Base-by-base conservation (phyloP, 2,797 vertebrate genomes). In the Mus caroli region DNA sequence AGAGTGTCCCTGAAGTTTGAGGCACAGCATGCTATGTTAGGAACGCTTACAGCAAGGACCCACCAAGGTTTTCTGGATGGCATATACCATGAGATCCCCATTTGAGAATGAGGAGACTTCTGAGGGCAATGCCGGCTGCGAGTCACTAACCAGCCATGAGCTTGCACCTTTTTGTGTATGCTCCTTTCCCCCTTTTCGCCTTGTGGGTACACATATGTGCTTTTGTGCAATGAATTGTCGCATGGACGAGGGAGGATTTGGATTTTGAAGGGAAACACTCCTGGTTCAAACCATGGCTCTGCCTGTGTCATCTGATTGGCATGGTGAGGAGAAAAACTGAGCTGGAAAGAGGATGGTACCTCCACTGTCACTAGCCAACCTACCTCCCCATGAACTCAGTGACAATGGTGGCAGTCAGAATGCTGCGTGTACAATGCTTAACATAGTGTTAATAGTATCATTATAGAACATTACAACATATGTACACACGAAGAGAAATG, bases 201-300 rank as follows among this genome's bases (percentile, higher is more conserved):
- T 43, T 80, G 79, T 28, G 54, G 73, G 9, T 26, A 78, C 22
- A 46, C 1, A 20, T 26, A n/a, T 43, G 24, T 82, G 56, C 26
- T 58, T 95, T 84, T 28, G 67, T 86, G 90, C 12, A 79, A 80
- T 17, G 87, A 78, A 73, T 40, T 20, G 7, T 86, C 26, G 20
- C 11, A 6, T n/a, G n/a, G 83, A 37, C 13, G 54, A 69, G 43
- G 40, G 6, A 90, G 88, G 56, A 62, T 19, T 92, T 62, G 73
- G 76, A 71, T 56, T 91, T 62, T 86, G 56, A 90, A 80, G 71
- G 71, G 62, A 96, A 93, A 88, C 5, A 37, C 90, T 93, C 37
- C 87, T 91, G 37, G 54, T 80, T 75, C 28, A 90, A 37, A 76
- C 43, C 43, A 20, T 26, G 50, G 62, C 60, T 92, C 24, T 82